Percentiles rank a stretch among this genome's conserved stretches.
These are phyloP conservation scores for Hydropsyche betteni DNA, from an alignment of 2,888 invertebrate genomes.

Conservation along the genomic window DNA sequence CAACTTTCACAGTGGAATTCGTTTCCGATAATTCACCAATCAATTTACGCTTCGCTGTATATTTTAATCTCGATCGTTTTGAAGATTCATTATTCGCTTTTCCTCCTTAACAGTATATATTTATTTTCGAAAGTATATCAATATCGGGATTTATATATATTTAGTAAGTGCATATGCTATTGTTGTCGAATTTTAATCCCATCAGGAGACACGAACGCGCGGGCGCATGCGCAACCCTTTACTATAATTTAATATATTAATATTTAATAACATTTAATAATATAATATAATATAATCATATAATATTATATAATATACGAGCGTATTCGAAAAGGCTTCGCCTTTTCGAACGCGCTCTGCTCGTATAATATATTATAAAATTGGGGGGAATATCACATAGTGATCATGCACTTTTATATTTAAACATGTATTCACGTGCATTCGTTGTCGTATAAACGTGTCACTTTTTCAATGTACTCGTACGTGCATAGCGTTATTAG, in stretches of 20 bases:
- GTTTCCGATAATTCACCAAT: conserved; percentile 16
- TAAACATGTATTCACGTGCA: neutral
- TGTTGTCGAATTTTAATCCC: neutral
- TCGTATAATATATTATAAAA: neutral
- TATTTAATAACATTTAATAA: neutral
- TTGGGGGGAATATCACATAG: neutral
- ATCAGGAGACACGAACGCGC: conserved; percentile 7
- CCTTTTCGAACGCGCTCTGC: too few species aligned
- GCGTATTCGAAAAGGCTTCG: too few species aligned
- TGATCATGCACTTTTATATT: conserved; percentile 13
- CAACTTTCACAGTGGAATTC: conserved; percentile 17
- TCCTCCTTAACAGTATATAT: neutral
- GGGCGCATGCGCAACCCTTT: conserved; percentile 19
- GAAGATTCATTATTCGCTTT: neutral
- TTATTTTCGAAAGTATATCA: neutral
- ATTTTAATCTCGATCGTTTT: conserved; percentile 11
- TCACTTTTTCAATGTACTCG: neutral
- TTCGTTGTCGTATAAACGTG: neutral
- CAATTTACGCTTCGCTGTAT: neutral
- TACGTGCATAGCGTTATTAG: neutral
- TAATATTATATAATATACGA: too few species aligned
- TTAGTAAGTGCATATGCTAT: neutral
- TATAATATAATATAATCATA: neutral
- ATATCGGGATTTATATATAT: neutral
- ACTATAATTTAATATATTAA: too few species aligned